Evolutionary conservation across 2,797 vertebrate genomes (phyloP).

Genomic region (Thaleichthys pacificus): DNA sequence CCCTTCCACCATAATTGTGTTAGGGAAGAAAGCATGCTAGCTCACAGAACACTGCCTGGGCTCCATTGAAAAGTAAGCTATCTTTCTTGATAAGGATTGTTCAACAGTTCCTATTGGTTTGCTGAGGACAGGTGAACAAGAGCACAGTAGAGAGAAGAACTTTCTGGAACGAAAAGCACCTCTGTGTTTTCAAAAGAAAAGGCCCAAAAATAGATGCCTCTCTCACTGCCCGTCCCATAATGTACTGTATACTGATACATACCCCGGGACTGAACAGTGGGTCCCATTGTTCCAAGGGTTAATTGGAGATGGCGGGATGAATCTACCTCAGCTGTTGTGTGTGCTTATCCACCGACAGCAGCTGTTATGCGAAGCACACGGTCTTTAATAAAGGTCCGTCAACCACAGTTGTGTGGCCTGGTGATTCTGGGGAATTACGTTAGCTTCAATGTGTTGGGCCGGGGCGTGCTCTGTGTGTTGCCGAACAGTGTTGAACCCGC

Average conservation of each 20-base stretch:
- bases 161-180: neutral
- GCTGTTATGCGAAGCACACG: conserved; percentile 46
- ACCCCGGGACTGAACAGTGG: conserved; percentile 21
- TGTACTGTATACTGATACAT: neutral
- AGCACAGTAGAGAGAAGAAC: neutral
- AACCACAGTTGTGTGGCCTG: conserved; percentile 24
- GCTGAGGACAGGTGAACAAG: no score
- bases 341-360: conserved; percentile 34
- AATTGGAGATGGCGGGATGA: conserved; percentile 26
- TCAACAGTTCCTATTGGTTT: neutral
- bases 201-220: conserved; percentile 17
- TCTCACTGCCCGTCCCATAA: conserved; percentile 14
- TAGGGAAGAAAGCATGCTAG: neutral
- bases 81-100: neutral
- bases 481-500: conserved; percentile 19
- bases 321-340: conserved; percentile 33
- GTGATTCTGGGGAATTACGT: conserved; percentile 35
- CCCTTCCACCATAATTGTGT: neutral
- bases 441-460: conserved; percentile 39
- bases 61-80: neutral
- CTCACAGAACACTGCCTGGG: conserved; percentile 3
- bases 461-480: conserved; percentile 34
- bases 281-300: conserved; percentile 33
- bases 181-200: conserved; percentile 13
- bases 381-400: conserved; percentile 44